Evolutionary conservation across 92 coral and sea anemone genomes (phyloP), one percentile per base, ranked within the genome.

Genomic region (Phenganax stokvisi): DNA sequence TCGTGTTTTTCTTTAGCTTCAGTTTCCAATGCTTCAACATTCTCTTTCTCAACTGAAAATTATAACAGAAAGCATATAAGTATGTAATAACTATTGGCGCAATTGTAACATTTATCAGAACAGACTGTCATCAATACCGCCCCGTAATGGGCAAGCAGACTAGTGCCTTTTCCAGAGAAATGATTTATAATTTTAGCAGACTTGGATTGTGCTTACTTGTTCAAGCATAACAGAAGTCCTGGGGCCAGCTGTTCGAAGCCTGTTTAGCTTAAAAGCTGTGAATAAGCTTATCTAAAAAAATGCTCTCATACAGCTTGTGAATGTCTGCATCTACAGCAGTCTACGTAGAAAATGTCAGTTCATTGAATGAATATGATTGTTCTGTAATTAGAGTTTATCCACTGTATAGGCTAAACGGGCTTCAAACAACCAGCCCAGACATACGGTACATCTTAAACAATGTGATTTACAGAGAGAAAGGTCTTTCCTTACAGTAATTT

Each of bases 1-100:
- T 94, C 97, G 70, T 92, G 97, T 68, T 85, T 92, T n/a, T 92
- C 98, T 80, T 92, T 94, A 13, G 92, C 91, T 70, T 92, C 98
- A 74, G 88, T 89, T 76, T 94, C 98, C 68, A 77, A 55, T 11
- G 88, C 84, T 82, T 94, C 98, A 12, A 83, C 97, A 29, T 87
- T 87, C 76, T 94, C 97, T 76, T 94, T 94, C 72, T 87, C 84
- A 70, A 84, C 98, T 90, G 75, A 1, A 68, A 3, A 8, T 73
- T 12, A 71, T 20, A 71, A 20, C 25, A 20, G 65, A 59, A 59
- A 59, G 25, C 65, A 59, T 3, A 59, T 3, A 13, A 59, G n/a
- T 59, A 13, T 7, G 4, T 59, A 59, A 59, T 13, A 20, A 59
- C 65, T 3, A 59, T 13, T 20, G 25, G 47, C 47, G 5, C 47